Evolutionary conservation across 2,113 vertebrate species (phyloP).

Genomic region (Amazona guildingii): DNA sequence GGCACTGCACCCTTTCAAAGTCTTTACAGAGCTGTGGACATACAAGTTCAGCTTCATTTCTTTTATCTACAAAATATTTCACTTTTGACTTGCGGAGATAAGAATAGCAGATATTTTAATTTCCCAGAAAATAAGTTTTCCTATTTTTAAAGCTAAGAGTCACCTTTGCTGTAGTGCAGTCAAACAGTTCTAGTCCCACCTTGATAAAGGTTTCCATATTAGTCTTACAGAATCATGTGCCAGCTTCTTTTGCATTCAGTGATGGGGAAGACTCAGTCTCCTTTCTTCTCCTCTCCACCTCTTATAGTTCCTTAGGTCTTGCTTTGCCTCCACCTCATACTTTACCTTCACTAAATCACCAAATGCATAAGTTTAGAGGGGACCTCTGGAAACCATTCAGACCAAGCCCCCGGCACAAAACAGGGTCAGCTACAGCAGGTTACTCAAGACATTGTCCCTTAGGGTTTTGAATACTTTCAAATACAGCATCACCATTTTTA

Average conservation of each 20-base stretch:
- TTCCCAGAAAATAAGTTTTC: not conserved
- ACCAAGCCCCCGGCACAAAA: not conserved
- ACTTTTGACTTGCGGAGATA: not conserved
- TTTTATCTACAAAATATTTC: not conserved
- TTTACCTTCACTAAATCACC: not conserved
- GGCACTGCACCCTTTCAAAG: not conserved
- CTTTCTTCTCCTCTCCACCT: not conserved
- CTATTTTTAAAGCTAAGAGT: not conserved
- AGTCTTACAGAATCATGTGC: not conserved
- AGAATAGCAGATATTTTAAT: not conserved
- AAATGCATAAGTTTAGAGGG: not conserved
- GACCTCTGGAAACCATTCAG: not conserved
- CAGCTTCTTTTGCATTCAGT: not conserved
- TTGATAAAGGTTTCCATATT: not conserved
- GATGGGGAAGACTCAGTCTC: not conserved
- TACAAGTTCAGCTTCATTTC: not conserved
- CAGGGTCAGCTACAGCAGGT: not conserved
- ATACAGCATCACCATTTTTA: not conserved
- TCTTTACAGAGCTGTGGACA: not conserved
- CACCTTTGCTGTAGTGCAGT: not conserved
- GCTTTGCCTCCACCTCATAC: not conserved
- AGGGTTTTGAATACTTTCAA: not conserved
- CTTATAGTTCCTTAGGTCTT: not conserved
- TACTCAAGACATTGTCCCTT: not conserved
- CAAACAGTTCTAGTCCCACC: not conserved